Evolutionary conservation across 2,888 invertebrate genomes (phyloP), one percentile per base, ranked within the genome.

Genomic region (Melipona bicolor): DNA sequence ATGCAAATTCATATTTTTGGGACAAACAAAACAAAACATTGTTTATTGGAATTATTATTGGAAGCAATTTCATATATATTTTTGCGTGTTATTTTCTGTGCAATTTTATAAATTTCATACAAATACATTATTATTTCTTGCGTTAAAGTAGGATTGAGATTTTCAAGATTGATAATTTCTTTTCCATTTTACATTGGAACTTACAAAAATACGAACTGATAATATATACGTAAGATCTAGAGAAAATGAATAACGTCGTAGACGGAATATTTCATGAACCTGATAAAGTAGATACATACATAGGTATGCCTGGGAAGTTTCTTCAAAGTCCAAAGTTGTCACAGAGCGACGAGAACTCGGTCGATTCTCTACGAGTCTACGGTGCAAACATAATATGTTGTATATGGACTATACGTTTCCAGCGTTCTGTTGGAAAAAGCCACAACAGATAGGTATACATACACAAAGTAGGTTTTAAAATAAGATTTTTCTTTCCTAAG

Each of bases 281-380:
- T 17, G 27, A 17, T 61, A 19, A 61, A 61, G 61, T 27, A n/a
- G 56, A 1, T 59, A 59, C 56, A 15, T 56, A 56, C n/a, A 59
- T 24, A 61, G 61, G 17, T 61, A 24, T 27, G 61, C 9, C 24
- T 3, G 24, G 17, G 3, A 5, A 61, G 17, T 61, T 17, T 17
- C 61, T 17, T 27, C 27, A 61, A 61, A 59, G 56, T 59, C 17
- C 27, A 61, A 61, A 59, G 56, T 59, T 61, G 61, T 61, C 61
- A 61, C 61, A 61, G 61, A 27, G 17, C 27, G 24, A 17, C 17
- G 27, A 61, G 61, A 61, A 61, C 61, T 61, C 61, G 61, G 61
- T 61, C 61, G 61, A 61, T 61, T 61, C 61, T 61, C 61, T 9
- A 59, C 56, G 56, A 24, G 24, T 61, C 61, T 9, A 59, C 56